Evolutionary conservation across 2,113 vertebrate genomes (phyloP), one percentile per base, ranked within the genome.

Genomic region (Empidonax traillii): DNA sequence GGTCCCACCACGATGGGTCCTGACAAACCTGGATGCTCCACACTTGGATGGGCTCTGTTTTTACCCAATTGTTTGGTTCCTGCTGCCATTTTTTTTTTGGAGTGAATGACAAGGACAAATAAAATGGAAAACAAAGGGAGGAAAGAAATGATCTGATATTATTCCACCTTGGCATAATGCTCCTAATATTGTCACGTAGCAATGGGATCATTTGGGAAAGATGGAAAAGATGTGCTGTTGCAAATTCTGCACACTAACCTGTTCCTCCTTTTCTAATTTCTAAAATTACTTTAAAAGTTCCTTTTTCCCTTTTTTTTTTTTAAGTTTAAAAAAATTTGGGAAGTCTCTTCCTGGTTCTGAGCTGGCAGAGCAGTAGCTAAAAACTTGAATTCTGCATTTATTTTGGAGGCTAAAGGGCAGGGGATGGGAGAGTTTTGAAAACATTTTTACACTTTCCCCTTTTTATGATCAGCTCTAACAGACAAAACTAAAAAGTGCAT

Each of bases 11-110:
- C 24, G 47, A 44, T 0, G 2, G 75, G 80, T 55, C 63, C 77
- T 19, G 33, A 24, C n/a, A 17, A 2, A 31, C 23, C 30, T 18
- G 8, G 9, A 10, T 28, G 51, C 74, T 66, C 58, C 4, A 0
- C 7, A 23, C 58, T 46, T 1, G 0, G 39, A 13, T 1, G 3
- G 20, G 25, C 37, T 17, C 10, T 2, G 24, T 1, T 51, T 51
- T 41, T 20, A 25, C 19, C 37, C 14, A 3, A 85, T n/a, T 30
- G n/a, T 41, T 16, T 79, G 49, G 17, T n/a, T 71, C 39, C 49
- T 46, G 31, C 56, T 35, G 79, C 49, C 8, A 4, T 17, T 56
- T 72, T 22, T 17, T 56, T 72, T 22, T 51, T n/a, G 47, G 39
- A 39, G 51, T 41, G 31, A 87, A 83, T 0, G 2, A 41, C 43